phyloP scores from a whole-genome alignment of 2,888 invertebrate species.

The Craniophora ligustri region DNA sequence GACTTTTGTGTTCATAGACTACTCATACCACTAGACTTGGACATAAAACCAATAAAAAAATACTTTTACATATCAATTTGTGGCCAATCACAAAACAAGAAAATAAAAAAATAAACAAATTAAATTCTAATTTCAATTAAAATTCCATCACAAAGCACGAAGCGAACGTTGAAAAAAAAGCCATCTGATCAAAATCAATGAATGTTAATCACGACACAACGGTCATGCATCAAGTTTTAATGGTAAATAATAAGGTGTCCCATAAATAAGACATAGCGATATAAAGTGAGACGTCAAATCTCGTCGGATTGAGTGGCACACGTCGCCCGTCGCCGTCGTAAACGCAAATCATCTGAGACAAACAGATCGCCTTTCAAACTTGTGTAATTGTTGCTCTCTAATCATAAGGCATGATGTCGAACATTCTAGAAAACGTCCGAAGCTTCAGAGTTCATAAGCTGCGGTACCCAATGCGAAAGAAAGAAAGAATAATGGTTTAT shows the following conservation, averaged over 20 bases:
- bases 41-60: too few species aligned
- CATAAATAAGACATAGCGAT: slow-evolving; percentile 62
- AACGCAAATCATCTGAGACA: slow-evolving; percentile 64
- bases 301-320: slow-evolving; percentile 54
- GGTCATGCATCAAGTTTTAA: slow-evolving; percentile 33
- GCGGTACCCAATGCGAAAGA: too few species aligned
- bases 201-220: slow-evolving; percentile 41
- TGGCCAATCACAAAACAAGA: too few species aligned
- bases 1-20: too few species aligned
- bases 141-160: neutral
- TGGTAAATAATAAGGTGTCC: slow-evolving; percentile 46
- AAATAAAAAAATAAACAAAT: too few species aligned
- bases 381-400: slow-evolving; percentile 31
- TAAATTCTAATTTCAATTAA: neutral
- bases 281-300: slow-evolving; percentile 69
- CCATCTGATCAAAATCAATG: slow-evolving; percentile 34
- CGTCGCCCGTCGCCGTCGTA: slow-evolving; percentile 62
- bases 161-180: slow-evolving; percentile 7
- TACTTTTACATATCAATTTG: too few species aligned
- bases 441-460: too few species aligned
- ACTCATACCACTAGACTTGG: too few species aligned
- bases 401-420: slow-evolving; percentile 7
- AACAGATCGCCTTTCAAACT: slow-evolving; percentile 29
- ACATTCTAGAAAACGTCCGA: neutral
- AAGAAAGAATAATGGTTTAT: too few species aligned